Evolutionary conservation across 1,140 invertebrate genomes (phyloP).

Genomic region (Thereuonema tuberculata): DNA sequence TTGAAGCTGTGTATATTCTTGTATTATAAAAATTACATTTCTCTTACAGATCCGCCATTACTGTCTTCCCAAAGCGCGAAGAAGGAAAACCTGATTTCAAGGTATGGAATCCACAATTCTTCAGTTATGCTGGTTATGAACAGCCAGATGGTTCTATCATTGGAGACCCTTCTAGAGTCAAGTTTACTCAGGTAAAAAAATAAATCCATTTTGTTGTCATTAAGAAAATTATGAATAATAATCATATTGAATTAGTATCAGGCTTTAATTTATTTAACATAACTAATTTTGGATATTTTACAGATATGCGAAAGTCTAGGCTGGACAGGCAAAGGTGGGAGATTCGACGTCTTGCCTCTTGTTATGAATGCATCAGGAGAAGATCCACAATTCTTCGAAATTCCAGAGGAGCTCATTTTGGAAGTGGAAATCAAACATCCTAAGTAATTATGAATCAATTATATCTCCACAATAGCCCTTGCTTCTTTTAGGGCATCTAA

Average conservation of each 20-base stretch:
- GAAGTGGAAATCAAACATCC: slow-evolving; percentile 26
- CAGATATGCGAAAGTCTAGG: slow-evolving; percentile 79
- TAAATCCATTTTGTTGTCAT: too few species aligned
- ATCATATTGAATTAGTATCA: too few species aligned
- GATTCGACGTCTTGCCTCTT: slow-evolving; percentile 78
- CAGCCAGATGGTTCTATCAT: slow-evolving; percentile 53
- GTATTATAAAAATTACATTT: too few species aligned
- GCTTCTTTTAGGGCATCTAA: too few species aligned
- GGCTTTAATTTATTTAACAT: too few species aligned
- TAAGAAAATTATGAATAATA: too few species aligned
- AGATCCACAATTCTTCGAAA: slow-evolving; percentile 26
- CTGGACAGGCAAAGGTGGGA: slow-evolving; percentile 62
- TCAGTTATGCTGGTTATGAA: slow-evolving; percentile 73
- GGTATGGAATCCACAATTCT: slow-evolving; percentile 80
- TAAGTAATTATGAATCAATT: slow-evolving; percentile 22
- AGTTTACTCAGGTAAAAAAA: slow-evolving; percentile 86
- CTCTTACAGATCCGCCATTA: slow-evolving; percentile 88
- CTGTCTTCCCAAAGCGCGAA: slow-evolving; percentile 79
- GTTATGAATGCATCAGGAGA: slow-evolving; percentile 85
- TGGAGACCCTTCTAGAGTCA: slow-evolving; percentile 64
- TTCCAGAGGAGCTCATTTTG: slow-evolving; percentile 27
- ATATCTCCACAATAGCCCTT: too few species aligned
- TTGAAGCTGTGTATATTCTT: too few species aligned
- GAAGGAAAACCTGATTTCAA: slow-evolving; percentile 73
- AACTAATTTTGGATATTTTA: not conserved